These are phyloP conservation scores for Drosophila novamexicana DNA, from an alignment of 1,140 invertebrate species.

Conservation along the genomic window DNA sequence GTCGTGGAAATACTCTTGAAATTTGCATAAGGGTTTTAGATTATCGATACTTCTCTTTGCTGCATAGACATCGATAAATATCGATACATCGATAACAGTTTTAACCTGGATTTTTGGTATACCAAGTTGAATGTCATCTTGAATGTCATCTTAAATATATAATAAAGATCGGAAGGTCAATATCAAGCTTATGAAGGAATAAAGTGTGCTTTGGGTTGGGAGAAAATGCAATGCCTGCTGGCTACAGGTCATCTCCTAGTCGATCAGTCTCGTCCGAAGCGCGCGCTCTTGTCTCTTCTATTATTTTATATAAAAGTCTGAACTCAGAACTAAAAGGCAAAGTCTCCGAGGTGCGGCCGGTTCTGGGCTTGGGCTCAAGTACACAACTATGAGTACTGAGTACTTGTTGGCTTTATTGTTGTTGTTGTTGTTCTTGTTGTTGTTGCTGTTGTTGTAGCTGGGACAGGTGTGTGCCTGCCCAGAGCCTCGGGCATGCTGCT, in stretches of 20 bases:
- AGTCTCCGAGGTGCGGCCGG: slow-evolving; percentile 43
- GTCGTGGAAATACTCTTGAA: no score
- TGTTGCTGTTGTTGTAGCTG: slow-evolving; percentile 28
- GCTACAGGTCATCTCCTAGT: background rate
- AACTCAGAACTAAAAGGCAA: slow-evolving; percentile 23
- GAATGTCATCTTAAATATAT: no score
- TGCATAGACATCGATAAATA: no score
- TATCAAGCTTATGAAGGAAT: no score
- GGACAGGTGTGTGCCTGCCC: slow-evolving; percentile 62
- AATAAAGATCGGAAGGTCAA: no score
- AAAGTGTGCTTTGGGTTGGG: no score
- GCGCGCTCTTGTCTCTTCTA: background rate
- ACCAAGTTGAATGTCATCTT: no score
- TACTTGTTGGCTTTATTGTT: slow-evolving; percentile 9
- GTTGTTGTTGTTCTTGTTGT: slow-evolving; percentile 38
- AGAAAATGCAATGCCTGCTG: background rate
- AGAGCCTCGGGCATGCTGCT: slow-evolving; percentile 12
- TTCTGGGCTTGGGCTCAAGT: slow-evolving; percentile 31
- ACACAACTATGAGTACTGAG: slow-evolving; percentile 27
- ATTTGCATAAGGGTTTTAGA: no score
- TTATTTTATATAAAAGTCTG: slow-evolving; percentile 18
- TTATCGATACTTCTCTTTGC: no score
- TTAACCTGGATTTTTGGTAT: no score
- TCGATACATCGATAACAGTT: no score
- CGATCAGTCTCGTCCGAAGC: background rate